phyloP scores from a whole-genome alignment of 1,140 invertebrate genomes.

The Drosophila paulistorum region DNA sequence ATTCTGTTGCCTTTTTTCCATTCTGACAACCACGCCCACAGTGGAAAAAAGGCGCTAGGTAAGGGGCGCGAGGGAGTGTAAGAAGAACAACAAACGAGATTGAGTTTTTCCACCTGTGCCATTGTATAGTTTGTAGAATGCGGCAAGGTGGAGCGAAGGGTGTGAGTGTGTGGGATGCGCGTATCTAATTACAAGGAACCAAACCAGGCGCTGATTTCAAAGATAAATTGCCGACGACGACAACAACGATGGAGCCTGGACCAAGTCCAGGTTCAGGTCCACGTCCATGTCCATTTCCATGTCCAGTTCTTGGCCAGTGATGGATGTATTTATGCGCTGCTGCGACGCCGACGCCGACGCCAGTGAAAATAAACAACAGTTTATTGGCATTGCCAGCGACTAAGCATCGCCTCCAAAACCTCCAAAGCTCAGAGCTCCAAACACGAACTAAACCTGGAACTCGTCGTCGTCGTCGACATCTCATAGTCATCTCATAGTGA shows the following conservation, averaged over 20 bases:
- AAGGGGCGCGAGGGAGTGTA: background rate
- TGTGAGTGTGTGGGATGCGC: conserved; percentile 47
- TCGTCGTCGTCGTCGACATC: conserved; percentile 35
- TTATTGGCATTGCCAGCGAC: conserved; percentile 65
- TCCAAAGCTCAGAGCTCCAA: conserved; percentile 8
- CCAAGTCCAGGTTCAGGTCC: conserved; percentile 25
- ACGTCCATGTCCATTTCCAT: conserved; percentile 31
- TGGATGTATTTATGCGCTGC: conserved; percentile 61
- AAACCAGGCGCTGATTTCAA: conserved; percentile 71
- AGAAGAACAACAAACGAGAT: conserved; percentile 42
- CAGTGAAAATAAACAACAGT: conserved; percentile 76
- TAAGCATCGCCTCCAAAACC: conserved; percentile 26
- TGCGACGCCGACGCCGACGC: conserved; percentile 46
- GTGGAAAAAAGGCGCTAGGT: background rate
- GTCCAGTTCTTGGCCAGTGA: background rate
- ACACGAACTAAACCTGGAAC: conserved; percentile 9
- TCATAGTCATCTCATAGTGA: conserved; percentile 48
- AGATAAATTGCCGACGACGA: conserved; percentile 54
- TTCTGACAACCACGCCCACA: conserved; percentile 46
- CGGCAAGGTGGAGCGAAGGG: conserved; percentile 4
- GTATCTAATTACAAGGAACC: conserved; percentile 75
- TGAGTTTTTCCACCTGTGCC: conserved; percentile 47
- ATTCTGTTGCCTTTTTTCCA: conserved; percentile 35
- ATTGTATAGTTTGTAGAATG: too few species aligned
- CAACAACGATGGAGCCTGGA: conserved; percentile 22